Evolutionary conservation across 2,113 vertebrate genomes (phyloP), one percentile per base, ranked within the genome.

Genomic region (Albula goreensis): DNA sequence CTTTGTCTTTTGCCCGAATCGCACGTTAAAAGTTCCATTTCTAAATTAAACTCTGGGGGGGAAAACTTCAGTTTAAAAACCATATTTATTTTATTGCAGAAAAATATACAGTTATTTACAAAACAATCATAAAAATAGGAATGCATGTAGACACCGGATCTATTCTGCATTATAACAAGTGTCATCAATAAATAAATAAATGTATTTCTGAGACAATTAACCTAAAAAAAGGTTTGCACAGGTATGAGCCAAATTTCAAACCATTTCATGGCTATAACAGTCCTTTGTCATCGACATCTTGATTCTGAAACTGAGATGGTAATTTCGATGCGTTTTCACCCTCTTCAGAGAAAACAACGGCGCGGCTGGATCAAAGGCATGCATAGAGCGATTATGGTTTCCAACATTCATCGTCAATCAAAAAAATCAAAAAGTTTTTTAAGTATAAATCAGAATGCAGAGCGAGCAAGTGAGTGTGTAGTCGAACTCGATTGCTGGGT

Each of bases 111-210:
- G 96, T 95, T 97, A 98, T 98, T 97, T 99, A 98, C 97, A 98
- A 96, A 97, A 97, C 96, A 95, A 96, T 95, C 95, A 96, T 97
- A 97, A 97, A 97, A 98, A 98, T 97, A 98, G 92, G 96, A 98
- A 97, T 97, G 96, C 96, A 96, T 96, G 96, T 97, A 97, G 96
- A 97, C 97, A 97, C 97, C 96, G 94, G 96, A 97, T 97, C 95
- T 96, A 95, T 96, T 95, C 89, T 96, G 97, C 97, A 95, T 96
- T 96, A 95, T 95, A 96, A 96, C 96, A 95, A 95, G 95, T 95
- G 95, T 96, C 95, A 95, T 94, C 96, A 99, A 99, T 99, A 99
- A 99, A 99, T 99, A 98, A 99, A 99, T 99, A 98, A 95, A 97
- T 95, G 97, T 95, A 95, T 95, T 95, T 96, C 95, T 96, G 94